Base-by-base conservation (phyloP, 2,888 invertebrate species). In the Callyntrura guangdongensis region DNA sequence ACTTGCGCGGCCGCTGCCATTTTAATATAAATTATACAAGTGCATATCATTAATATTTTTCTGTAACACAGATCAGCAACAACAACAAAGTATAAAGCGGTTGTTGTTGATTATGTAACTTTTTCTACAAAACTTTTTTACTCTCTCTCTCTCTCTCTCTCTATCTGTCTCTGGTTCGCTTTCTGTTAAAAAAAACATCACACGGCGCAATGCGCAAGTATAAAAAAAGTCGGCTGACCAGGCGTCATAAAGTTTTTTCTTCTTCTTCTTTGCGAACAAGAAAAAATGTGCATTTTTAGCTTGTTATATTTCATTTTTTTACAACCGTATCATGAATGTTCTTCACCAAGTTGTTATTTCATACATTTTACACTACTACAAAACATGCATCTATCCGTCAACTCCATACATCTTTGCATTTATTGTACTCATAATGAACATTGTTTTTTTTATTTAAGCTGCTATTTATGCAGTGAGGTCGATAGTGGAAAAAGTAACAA, bases 271-370 rank as follows among this genome's bases (percentile, higher is more conserved):
- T 69, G 3, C 64, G 27, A 79, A 47, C 5, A 77, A 36, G 49
- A 86, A 85, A 88, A 90, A 85, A 90, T 86, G 84, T 77, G 82
- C 79, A 82, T 86, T 90, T 90, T 84, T 90, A 79, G 82, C 90
- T 90, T 86, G 90, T 82, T 90, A 86, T 85, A 64, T 67, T 67
- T 49, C 47, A 69, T 69, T 89, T 90, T 89, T 85, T 85, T 36
- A 74, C 20, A 79, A n/a, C 17, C 88, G 45, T 67, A 61, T 45
- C 72, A 56, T 59, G 27, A 49, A 53, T 89, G 49, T 84, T 84
- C 36, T 61, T 88, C 77, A 49, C 74, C 61, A 72, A 69, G 72
- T 83, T 83, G 88, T 88, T 88, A 74, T 88, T 88, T 74, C 88
- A 88, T 88, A 88, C 87, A 87, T 87, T 88, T 88, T 88, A 82